Conservation (phyloP, 2,888 invertebrate species). For the Copidosoma aretas region DNA sequence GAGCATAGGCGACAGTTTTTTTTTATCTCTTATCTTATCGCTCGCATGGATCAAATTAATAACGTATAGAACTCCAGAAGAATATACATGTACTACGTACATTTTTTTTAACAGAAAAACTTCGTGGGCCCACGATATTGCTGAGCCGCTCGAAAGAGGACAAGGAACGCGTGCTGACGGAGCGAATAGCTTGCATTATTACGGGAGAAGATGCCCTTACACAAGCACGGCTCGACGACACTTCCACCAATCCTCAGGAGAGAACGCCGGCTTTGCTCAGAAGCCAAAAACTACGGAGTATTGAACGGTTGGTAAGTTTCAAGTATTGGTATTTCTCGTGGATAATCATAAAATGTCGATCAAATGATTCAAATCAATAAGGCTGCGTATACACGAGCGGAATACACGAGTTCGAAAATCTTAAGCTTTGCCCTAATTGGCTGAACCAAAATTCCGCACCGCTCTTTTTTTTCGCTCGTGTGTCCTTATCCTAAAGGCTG, state of each 20-base stretch:
- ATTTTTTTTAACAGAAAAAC: constrained; percentile 46
- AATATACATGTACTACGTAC: too few species aligned
- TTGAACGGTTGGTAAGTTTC: constrained; percentile 47
- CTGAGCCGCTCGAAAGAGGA: constrained; percentile 59
- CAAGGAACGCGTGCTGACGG: constrained; percentile 60
- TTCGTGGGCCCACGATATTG: constrained; percentile 51
- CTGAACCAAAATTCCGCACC: too few species aligned
- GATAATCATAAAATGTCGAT: too few species aligned
- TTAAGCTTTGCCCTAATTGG: too few species aligned
- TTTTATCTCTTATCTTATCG: too few species aligned
- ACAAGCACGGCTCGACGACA: constrained; percentile 41
- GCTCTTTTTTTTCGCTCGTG: too few species aligned
- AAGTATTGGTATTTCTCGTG: not conserved
- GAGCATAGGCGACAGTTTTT: not conserved
- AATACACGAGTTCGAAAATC: too few species aligned
- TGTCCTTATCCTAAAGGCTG: too few species aligned
- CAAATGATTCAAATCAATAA: too few species aligned
- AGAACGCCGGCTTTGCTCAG: constrained; percentile 36
- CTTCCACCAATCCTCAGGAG: not conserved
- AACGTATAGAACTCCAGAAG: too few species aligned
- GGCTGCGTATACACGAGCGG: too few species aligned
- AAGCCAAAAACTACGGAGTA: constrained; percentile 49
- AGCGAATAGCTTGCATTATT: constrained; percentile 62
- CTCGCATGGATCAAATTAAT: too few species aligned
- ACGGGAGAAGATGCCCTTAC: constrained; percentile 57